These are phyloP conservation scores for Actinernus sp. DNA, from an alignment of 92 coral and sea anemone genomes.

Conservation along the genomic window DNA sequence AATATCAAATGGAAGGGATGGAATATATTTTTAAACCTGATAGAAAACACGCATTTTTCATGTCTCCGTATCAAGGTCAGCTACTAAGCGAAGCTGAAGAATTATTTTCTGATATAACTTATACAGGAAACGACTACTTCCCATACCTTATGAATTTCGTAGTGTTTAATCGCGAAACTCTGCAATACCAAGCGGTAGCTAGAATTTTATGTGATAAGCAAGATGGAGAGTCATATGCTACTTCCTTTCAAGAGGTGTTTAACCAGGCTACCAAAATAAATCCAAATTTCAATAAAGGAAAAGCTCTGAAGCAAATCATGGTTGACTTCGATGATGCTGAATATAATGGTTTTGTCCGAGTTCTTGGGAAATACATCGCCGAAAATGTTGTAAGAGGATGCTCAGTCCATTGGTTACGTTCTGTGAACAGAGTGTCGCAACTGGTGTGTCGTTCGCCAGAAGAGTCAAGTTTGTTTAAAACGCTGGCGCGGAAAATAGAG, in stretches of 20 bases:
- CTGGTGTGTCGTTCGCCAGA: constrained; percentile 36
- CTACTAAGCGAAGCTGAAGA: constrained; percentile 50
- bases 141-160: constrained; percentile 49
- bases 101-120: constrained; percentile 23
- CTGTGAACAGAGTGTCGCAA: no score
- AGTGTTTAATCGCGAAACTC: constrained; percentile 15
- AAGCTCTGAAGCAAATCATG: constrained; percentile 20
- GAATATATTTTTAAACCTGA: constrained; percentile 46
- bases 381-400: no score
- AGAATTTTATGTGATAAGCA: constrained; percentile 31
- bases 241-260: constrained; percentile 12
- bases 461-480: constrained; percentile 37
- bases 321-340: no score
- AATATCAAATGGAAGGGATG: constrained; percentile 47
- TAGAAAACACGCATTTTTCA: constrained; percentile 55
- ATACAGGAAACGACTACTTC: constrained; percentile 31
- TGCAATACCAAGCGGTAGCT: no score
- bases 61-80: constrained; percentile 43
- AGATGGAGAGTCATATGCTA: constrained; percentile 27
- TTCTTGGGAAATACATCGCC: no score
- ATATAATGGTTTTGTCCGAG: no score
- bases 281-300: constrained; percentile 3
- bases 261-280: constrained; percentile 4
- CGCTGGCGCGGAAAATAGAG: no score
- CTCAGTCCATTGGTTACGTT: no score